Evolutionary conservation across 2,113 vertebrate genomes (phyloP).

Genomic region (Spilogale gracilis): DNA sequence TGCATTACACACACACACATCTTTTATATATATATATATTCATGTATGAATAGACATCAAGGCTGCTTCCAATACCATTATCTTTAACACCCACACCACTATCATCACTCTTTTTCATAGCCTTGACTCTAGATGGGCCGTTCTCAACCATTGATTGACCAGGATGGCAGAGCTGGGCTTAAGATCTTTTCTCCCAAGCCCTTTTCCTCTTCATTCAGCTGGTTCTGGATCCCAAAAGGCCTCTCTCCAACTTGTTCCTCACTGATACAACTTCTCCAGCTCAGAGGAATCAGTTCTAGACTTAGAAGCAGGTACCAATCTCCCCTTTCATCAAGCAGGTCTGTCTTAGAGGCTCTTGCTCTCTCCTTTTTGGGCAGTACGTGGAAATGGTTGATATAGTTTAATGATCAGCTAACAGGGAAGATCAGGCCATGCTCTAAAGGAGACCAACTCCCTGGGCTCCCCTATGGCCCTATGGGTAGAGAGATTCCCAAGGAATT

Average conservation of each 20-base stretch:
- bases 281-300: background rate
- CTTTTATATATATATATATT: background rate
- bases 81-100: too few relatives aligned
- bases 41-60: background rate
- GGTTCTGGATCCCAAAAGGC: background rate
- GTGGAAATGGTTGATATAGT: background rate
- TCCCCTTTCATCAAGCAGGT: background rate
- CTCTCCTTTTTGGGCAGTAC: background rate
- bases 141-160: background rate
- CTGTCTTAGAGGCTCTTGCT: background rate
- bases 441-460: background rate
- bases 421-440: background rate
- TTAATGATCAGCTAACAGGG: background rate
- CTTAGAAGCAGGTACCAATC: background rate
- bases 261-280: background rate
- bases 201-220: background rate
- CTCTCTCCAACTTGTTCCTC: background rate
- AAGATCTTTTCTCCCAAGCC: background rate
- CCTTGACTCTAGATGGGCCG: background rate
- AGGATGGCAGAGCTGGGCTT: background rate
- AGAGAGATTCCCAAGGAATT: background rate
- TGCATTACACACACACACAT: background rate
- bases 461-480: background rate
- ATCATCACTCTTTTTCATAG: background rate
- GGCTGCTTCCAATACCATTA: rapidly evolving